Evolutionary conservation across 2,888 invertebrate species (phyloP), one percentile per base, ranked within the genome.

Genomic region (Boloria selene): DNA sequence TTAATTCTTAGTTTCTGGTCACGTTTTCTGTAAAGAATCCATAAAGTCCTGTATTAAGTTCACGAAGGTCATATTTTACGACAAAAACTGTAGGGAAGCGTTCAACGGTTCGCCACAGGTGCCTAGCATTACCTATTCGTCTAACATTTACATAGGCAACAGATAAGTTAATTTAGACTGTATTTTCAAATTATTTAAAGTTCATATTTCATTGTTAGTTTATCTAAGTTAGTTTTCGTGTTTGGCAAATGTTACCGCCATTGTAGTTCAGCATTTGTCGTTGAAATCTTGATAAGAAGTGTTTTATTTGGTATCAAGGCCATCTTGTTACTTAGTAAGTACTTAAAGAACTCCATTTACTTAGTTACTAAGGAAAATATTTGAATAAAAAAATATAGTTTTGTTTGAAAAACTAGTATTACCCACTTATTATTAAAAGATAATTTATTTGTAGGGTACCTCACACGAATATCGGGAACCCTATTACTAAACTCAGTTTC

Each of bases 61-160:
- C 59, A 59, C 17, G 31, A 49, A 59, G 59, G 59, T 59, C 47
- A 38, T 59, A 38, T 50, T 59, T 49, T 47, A 38, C 38, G 59
- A 17, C 50, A 50, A 59, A 50, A 72, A 72, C 73, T 73, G 73
- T 70, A 69, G 73, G 65, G 70, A 62, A 65, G 65, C 68, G 65
- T 70, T 72, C 66, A 64, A 64, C 58, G 65, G 62, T 65, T 68
- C 62, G 68, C 66, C 26, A 59, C 58, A 53, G 61, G 58, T 68
- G 56, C 56, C 56, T 10, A 26, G 16, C 56, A 56, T 56, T 56
- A 56, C 45, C 56, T 56, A 56, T 26, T 56, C 56, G 45, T 56
- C 22, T 56, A 56, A 56, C 56, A 56, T 56, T 56, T 45, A 45
- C 16, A 45, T 16, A 26, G 56, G 22, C n/a, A 2, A 26, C 3